Conservation (phyloP, 2,888 invertebrate genomes). For the Macropis europaea region DNA sequence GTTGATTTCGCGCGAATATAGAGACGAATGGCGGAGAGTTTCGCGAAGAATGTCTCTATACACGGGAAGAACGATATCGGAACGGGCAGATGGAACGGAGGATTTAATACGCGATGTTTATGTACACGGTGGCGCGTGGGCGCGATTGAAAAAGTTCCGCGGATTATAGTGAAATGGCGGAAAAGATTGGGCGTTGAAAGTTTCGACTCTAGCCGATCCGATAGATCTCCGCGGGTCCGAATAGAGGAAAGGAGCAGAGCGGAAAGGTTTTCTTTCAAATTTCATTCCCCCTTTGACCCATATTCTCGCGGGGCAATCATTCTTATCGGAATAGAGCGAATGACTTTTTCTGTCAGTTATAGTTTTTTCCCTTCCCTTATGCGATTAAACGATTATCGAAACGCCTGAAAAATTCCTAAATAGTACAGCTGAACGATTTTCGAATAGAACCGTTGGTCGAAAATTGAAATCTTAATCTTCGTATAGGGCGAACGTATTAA, state of each 20-base stretch:
- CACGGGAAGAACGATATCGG: not conserved
- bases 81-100: not conserved
- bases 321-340: not conserved
- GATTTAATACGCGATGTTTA: conserved; percentile 8
- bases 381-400: no score
- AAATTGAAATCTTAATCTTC: no score
- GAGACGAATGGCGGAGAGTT: no score
- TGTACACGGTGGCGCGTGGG: not conserved
- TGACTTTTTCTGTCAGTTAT: not conserved
- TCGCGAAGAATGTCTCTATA: not conserved
- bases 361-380: not conserved
- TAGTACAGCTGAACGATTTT: no score
- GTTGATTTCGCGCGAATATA: no score
- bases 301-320: not conserved
- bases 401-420: no score
- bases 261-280: conserved; percentile 1
- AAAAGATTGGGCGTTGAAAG: conserved; percentile 25
- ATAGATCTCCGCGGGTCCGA: not conserved
- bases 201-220: not conserved
- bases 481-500: no score
- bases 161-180: conserved; percentile 12
- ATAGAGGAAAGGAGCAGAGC: not conserved
- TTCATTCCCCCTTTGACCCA: not conserved
- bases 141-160: conserved; percentile 1
- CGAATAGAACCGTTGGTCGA: no score